Base-by-base conservation (phyloP, 2,888 invertebrate species). In the Andrena bicolor region DNA sequence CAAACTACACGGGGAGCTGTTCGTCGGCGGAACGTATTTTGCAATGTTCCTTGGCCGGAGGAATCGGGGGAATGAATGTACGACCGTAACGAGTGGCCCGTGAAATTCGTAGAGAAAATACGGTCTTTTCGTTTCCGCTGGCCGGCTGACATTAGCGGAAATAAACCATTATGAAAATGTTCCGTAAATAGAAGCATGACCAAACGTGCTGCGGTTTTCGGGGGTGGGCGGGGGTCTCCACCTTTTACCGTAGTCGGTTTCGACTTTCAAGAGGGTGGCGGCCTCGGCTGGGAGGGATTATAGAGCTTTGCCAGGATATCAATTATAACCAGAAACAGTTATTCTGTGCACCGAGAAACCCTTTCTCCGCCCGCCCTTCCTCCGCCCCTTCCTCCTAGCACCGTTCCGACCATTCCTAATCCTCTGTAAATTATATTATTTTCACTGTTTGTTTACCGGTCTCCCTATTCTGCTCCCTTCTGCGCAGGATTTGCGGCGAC, bases 241-340 rank as follows among this genome's bases (percentile, higher is more conserved):
- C 90, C 89, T 90, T 88, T 90, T 83, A 87, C 86, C 86, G 87
- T 86, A 83, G 84, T 86, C 89, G 90, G 91, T 91, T 91, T 92
- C 91, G 91, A 91, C 92, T 90, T 92, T 92, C 90, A 92, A 91
- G 92, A 91, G 92, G 92, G 90, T 91, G 88, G 90, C 88, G 86
- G 88, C 88, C 56, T 85, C 88, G 88, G 83, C 87, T 88, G 90
- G 89, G 89, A 84, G 90, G 93, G 93, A 93, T 93, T 93, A 94
- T 92, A 92, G 92, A 92, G 93, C 93, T 94, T 94, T 93, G 92
- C 93, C 92, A 91, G 93, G 93, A 93, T 94, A 94, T 94, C 94
- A 94, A 94, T 94, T 94, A 94, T 93, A 94, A 93, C 93, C 93
- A 93, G 93, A 93, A 94, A 94, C 93, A 93, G 93, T 93, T 94